Evolutionary conservation across 2,113 vertebrate species (phyloP), one percentile per base, ranked within the genome.

Genomic region (Scartelaos histophorus): DNA sequence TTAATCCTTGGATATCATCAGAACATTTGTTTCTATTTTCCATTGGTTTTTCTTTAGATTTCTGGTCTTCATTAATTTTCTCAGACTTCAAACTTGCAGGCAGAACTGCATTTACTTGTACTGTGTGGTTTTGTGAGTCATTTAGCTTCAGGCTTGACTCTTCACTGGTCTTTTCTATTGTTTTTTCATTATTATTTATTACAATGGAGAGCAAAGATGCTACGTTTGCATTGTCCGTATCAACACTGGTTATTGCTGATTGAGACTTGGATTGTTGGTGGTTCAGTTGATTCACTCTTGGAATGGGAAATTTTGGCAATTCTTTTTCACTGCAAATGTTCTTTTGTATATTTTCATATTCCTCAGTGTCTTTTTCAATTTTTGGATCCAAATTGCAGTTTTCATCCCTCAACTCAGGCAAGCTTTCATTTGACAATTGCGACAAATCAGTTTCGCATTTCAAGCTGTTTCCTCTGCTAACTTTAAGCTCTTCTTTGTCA

Each of bases 291-390:
- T 73, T 24, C 65, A 65, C 62, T 12, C 56, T 64, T 70, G 85
- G 86, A 49, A 91, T 80, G 25, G 76, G 15, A 5, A 86, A 85
- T 46, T 35, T 47, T 7, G 73, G 70, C 53, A 76, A 13, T 10
- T 17, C 22, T 76, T 16, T 77, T 60, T 79, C 84, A 67, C 3
- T 9, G 7, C 2, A 65, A 17, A 57, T 25, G 47, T 38, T 6
- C 66, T 45, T 70, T 11, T 13, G 12, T 15, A 17, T 34, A n/a
- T 68, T 60, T 56, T 16, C 38, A 56, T 76, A 24, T 45, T 46
- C 69, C 0, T 0, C 49, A 68, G 29, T 46, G 34, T 67, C 12
- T 25, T 58, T 22, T 13, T 25, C 22, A 19, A 6, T 64, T 17
- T 64, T 35, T 1, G 13, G 6, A 13, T 21, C 15, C 10, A 46